A percentile compares a stretch with the other conserved stretches of the same genome.
Conservation (phyloP, 2,888 invertebrate species). For the Alloscopus bannaensis region DNA sequence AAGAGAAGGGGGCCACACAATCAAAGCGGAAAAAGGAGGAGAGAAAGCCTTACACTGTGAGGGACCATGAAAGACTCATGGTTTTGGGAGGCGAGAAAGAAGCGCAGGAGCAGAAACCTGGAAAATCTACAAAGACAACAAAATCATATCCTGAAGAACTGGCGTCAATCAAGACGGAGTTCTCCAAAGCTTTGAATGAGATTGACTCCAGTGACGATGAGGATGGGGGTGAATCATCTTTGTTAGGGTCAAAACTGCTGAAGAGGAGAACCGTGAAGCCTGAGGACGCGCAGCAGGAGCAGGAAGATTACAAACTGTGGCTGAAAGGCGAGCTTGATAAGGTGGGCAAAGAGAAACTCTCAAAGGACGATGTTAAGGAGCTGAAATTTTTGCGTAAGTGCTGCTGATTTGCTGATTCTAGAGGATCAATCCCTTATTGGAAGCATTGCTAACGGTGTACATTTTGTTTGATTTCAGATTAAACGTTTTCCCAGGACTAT, state of each 20-base stretch:
- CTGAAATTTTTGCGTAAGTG: constrained; percentile 86
- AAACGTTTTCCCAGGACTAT: constrained; percentile 95
- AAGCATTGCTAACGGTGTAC: too few relatives aligned
- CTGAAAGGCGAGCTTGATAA: constrained; percentile 83
- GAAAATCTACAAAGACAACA: constrained; percentile 69
- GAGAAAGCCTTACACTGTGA: constrained; percentile 81
- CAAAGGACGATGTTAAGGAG: constrained; percentile 78
- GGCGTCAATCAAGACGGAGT: constrained; percentile 81
- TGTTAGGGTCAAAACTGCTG: constrained; percentile 75
- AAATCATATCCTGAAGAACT: constrained; percentile 82
- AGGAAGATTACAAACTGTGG: constrained; percentile 85
- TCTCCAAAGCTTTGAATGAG: constrained; percentile 78
- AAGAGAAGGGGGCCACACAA: constrained; percentile 5
- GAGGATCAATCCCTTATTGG: too few relatives aligned
- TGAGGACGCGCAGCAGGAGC: constrained; percentile 77
- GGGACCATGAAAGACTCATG: constrained; percentile 87
- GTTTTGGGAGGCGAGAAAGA: constrained; percentile 76
- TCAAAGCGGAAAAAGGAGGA: constrained; percentile 76
- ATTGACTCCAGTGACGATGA: constrained; percentile 77
- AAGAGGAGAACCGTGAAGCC: constrained; percentile 78
- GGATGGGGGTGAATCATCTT: constrained; percentile 76
- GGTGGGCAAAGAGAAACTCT: constrained; percentile 28
- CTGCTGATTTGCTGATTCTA: too few relatives aligned
- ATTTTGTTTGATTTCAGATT: too few relatives aligned
- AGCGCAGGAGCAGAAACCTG: constrained; percentile 67